Percentiles rank a stretch among this genome's conserved stretches.
These are phyloP conservation scores for Chelidonichthys spinosus DNA, from an alignment of 2,797 vertebrate genomes.

Conservation along the genomic window DNA sequence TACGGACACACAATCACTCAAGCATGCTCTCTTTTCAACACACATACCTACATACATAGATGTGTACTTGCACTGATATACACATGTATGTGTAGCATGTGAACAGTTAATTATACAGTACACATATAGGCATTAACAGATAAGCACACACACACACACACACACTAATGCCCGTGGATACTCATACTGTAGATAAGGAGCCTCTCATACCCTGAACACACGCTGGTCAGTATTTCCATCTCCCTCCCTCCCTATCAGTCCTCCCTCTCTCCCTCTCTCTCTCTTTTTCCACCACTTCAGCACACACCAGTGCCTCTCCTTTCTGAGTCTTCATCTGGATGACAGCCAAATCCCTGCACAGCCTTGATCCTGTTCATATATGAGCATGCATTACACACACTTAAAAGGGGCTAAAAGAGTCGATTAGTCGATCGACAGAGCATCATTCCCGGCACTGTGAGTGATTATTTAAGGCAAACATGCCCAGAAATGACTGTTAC, in stretches of 20 bases:
- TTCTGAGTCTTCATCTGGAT: slow-evolving; percentile 64
- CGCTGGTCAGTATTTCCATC: slow-evolving; percentile 65
- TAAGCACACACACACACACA: slow-evolving; percentile 1
- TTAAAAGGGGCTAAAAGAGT: not conserved
- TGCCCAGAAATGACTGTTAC: not conserved
- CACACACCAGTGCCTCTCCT: slow-evolving; percentile 49
- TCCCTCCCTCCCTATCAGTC: slow-evolving; percentile 24
- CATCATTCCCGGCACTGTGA: not conserved
- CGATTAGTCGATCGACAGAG: not conserved
- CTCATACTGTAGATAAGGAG: slow-evolving; percentile 36
- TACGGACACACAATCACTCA: slow-evolving; percentile 23
- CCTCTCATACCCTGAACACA: slow-evolving; percentile 24
- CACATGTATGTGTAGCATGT: not conserved
- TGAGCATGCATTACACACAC: not conserved
- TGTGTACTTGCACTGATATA: not conserved
- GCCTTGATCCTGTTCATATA: slow-evolving; percentile 38
- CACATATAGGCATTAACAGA: not conserved
- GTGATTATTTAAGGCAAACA: not conserved
- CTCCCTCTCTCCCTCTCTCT: slow-evolving; percentile 32
- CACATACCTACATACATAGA: slow-evolving; percentile 4
- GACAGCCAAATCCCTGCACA: slow-evolving; percentile 43
- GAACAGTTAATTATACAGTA: not conserved
- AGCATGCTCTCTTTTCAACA: slow-evolving; percentile 10
- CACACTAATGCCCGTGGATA: not conserved
- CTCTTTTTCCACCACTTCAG: slow-evolving; percentile 70